These are phyloP conservation scores for Drosophila mimetica DNA, from an alignment of 2,888 invertebrate genomes.

Conservation along the genomic window DNA sequence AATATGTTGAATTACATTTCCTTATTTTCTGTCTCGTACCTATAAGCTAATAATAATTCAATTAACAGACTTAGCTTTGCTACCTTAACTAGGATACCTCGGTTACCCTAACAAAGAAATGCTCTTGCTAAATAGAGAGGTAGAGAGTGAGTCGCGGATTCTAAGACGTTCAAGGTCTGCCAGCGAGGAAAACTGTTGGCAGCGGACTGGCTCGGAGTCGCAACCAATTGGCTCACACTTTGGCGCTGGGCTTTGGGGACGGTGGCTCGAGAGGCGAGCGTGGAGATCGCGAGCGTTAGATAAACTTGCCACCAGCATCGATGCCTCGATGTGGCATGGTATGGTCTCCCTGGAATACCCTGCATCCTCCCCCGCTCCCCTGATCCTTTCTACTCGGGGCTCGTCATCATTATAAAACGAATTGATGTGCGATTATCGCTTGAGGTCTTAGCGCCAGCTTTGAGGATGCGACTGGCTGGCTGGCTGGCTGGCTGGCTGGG, in stretches of 20 bases:
- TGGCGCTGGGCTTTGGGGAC: slow-evolving; percentile 24
- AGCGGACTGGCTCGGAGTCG: slow-evolving; percentile 4
- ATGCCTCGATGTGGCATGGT: slow-evolving; percentile 5
- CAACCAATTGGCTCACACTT: slow-evolving; percentile 58
- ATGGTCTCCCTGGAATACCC: slow-evolving; percentile 14
- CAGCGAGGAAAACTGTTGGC: slow-evolving; percentile 16
- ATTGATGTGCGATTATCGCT: slow-evolving; percentile 80
- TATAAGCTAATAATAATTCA: too few species aligned
- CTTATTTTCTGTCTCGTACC: too few species aligned
- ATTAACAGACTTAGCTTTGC: too few species aligned
- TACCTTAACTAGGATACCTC: not conserved
- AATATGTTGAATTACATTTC: too few species aligned
- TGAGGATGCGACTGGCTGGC: slow-evolving; percentile 40
- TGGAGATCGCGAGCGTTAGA: slow-evolving; percentile 76
- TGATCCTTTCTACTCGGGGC: slow-evolving; percentile 18
- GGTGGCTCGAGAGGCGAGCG: slow-evolving; percentile 56
- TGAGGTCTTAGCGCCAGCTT: slow-evolving; percentile 77
- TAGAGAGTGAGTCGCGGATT: slow-evolving; percentile 27
- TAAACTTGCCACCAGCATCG: slow-evolving; percentile 78
- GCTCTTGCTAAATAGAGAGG: slow-evolving; percentile 18
- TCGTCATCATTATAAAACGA: slow-evolving; percentile 82
- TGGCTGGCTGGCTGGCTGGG: slow-evolving; percentile 8
- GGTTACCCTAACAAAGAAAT: not conserved
- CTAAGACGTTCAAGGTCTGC: slow-evolving; percentile 49
- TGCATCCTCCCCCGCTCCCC: not conserved